phyloP scores from a whole-genome alignment of 2,888 invertebrate species.

The Cosmia trapezina region DNA sequence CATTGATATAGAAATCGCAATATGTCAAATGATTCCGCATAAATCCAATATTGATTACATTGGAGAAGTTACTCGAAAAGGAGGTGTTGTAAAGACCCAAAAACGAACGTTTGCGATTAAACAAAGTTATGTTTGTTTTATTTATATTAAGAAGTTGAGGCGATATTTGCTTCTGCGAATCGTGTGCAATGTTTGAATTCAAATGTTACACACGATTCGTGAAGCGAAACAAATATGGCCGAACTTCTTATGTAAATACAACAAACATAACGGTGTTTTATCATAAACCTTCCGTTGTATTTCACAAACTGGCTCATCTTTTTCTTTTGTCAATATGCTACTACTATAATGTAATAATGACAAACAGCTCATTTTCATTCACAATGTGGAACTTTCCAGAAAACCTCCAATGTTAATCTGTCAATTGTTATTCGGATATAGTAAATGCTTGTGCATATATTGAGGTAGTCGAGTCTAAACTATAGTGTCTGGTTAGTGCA shows the following conservation, averaged over 20 bases:
- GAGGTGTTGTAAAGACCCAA: conserved; percentile 37
- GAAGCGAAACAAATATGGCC: conserved; percentile 57
- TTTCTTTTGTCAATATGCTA: neutral
- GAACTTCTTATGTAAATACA: conserved; percentile 51
- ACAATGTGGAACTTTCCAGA: conserved; percentile 24
- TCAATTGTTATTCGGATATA: conserved; percentile 44
- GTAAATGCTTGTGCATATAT: conserved; percentile 49
- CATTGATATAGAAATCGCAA: conserved; percentile 43
- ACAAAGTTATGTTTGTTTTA: conserved; percentile 60
- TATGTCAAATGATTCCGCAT: conserved; percentile 32
- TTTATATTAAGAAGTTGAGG: conserved; percentile 56
- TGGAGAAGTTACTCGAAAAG: conserved; percentile 26
- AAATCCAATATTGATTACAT: conserved; percentile 36
- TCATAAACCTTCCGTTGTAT: conserved; percentile 17
- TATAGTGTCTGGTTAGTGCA: conserved; percentile 54
- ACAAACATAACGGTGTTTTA: conserved; percentile 30
- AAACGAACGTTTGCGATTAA: conserved; percentile 62
- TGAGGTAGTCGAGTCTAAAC: conserved; percentile 35
- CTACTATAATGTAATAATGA: neutral
- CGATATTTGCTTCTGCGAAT: conserved; percentile 58
- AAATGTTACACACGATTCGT: conserved; percentile 53
- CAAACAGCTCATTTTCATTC: conserved; percentile 19
- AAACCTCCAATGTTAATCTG: conserved; percentile 21
- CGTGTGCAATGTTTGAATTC: conserved; percentile 62
- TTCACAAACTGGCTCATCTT: conserved; percentile 13